Conservation (phyloP, 2,888 invertebrate genomes). For the Linnaemya tessellans region DNA sequence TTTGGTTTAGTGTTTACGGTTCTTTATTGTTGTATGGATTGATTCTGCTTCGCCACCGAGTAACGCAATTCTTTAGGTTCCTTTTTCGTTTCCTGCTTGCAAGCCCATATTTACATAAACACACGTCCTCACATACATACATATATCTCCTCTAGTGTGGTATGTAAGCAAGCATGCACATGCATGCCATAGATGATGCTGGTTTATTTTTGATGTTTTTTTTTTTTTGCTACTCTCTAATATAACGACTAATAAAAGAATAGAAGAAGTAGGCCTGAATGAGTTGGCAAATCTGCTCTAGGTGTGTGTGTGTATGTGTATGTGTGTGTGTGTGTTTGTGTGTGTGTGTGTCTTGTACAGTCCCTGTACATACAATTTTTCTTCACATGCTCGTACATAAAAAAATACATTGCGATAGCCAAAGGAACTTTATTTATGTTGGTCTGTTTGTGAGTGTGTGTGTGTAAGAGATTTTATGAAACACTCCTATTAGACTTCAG, state of each 20-base stretch:
- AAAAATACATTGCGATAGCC: constrained; percentile 60
- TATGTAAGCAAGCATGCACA: constrained; percentile 5
- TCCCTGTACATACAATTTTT: constrained; percentile 40
- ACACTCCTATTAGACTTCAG: constrained; percentile 61
- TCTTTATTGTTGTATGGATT: constrained; percentile 65
- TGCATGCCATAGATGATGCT: constrained; percentile 6
- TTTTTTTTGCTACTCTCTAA: neutral
- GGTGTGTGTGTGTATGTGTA: neutral
- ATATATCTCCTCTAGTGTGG: neutral
- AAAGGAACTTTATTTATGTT: constrained; percentile 40
- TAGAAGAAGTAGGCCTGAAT: constrained; percentile 51
- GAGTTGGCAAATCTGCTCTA: neutral
- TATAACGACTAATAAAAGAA: constrained; percentile 44
- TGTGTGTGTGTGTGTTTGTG: neutral
- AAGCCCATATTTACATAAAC: constrained; percentile 36
- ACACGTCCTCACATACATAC: neutral
- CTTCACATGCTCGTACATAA: neutral
- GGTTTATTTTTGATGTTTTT: no score
- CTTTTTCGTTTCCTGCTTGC: constrained; percentile 52
- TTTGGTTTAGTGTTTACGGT: constrained; percentile 27
- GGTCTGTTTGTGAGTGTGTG: neutral
- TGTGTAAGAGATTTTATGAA: constrained; percentile 23
- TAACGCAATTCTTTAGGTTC: constrained; percentile 65
- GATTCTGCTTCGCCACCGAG: constrained; percentile 62
- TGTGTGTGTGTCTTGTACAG: constrained; percentile 37